Evolutionary conservation across 1,140 invertebrate genomes (phyloP).

Genomic region (Aphelenchoides besseyi): DNA sequence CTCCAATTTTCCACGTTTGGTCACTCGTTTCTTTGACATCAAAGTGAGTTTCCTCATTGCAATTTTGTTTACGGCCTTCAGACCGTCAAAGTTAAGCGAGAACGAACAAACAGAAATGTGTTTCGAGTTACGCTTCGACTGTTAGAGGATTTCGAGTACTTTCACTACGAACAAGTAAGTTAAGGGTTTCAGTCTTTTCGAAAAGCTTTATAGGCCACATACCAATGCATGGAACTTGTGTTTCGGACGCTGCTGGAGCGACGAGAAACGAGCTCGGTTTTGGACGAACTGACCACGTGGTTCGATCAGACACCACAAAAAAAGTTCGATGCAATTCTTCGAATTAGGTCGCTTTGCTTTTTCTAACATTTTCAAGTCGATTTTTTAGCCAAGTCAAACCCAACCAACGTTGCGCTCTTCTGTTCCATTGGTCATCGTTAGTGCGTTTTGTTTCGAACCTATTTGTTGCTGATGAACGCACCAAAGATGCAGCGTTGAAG

Average conservation of each 20-base stretch:
- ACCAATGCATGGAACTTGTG: background rate
- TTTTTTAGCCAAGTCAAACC: background rate
- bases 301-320: background rate
- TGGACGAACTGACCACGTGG: background rate
- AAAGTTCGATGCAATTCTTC: background rate
- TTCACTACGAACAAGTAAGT: background rate
- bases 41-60: background rate
- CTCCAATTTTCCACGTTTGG: background rate
- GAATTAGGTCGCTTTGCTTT: background rate
- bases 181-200: background rate
- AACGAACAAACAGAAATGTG: no score
- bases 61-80: background rate
- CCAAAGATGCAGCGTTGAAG: background rate
- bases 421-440: background rate
- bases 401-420: background rate
- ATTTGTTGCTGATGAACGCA: background rate
- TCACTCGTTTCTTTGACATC: background rate
- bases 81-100: background rate
- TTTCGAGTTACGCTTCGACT: background rate
- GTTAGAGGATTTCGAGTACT: background rate
- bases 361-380: background rate
- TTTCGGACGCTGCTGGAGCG: background rate
- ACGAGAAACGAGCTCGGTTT: background rate
- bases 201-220: background rate
- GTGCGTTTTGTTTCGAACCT: background rate